phyloP scores from a whole-genome alignment of 2,113 vertebrate species.

The Rhizomys pruinosus region DNA sequence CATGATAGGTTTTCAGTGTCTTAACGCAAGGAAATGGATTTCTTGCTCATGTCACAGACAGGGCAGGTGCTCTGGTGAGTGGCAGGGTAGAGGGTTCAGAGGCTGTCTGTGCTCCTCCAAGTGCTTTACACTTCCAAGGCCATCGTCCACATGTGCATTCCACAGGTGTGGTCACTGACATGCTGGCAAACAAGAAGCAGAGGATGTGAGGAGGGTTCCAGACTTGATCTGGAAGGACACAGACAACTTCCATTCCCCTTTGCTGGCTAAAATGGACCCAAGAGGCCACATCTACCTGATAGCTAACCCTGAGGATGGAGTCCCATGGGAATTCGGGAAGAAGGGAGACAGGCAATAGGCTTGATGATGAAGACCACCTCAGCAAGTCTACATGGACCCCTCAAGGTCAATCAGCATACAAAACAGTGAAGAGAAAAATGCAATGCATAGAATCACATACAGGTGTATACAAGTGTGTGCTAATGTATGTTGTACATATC shows the following conservation, averaged over 20 bases:
- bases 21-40: background rate
- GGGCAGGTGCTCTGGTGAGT: background rate
- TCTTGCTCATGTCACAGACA: background rate
- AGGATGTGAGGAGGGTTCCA: background rate
- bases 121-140: background rate
- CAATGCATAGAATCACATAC: background rate
- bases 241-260: background rate
- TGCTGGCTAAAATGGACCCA: background rate
- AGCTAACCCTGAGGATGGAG: background rate
- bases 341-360: background rate
- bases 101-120: background rate
- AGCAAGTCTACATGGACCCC: background rate
- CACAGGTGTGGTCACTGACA: background rate
- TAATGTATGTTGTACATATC: no score
- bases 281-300: accelerated
- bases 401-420: background rate
- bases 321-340: background rate
- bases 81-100: no score
- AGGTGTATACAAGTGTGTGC: background rate
- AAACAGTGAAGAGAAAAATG: background rate
- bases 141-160: background rate
- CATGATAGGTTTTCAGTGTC: background rate
- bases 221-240: background rate
- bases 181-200: background rate
- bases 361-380: background rate